A percentile compares a stretch with the other conserved stretches of the same genome.
phyloP scores from a whole-genome alignment of 2,888 invertebrate genomes.

The Drosophila kanekoi region DNA sequence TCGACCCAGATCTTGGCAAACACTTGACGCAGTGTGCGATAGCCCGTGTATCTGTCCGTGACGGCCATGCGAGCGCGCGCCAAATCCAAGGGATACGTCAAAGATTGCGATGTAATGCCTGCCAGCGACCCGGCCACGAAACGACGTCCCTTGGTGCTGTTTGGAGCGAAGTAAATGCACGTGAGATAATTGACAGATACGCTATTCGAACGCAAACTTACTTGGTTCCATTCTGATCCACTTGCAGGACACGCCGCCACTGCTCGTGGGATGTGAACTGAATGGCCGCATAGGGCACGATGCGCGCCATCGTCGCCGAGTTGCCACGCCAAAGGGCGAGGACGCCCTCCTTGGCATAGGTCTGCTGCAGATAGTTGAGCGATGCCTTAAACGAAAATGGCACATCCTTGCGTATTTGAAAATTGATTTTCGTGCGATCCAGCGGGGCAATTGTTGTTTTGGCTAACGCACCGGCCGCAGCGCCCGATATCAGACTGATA shows the following conservation, averaged over 20 bases:
- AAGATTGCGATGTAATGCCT: constrained; percentile 96
- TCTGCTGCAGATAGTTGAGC: constrained; percentile 88
- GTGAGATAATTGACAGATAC: background rate
- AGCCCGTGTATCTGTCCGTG: constrained; percentile 90
- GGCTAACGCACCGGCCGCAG: constrained; percentile 96
- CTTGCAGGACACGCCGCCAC: constrained; percentile 93
- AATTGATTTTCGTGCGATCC: constrained; percentile 99
- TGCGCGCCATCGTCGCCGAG: constrained; percentile 98
- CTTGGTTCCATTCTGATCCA: constrained; percentile 88
- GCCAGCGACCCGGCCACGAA: constrained; percentile 97
- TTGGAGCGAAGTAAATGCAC: background rate
- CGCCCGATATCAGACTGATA: constrained; percentile 95
- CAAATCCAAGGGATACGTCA: constrained; percentile 98
- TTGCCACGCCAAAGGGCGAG: constrained; percentile 98
- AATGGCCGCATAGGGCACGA: constrained; percentile 98
- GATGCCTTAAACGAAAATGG: constrained; percentile 91
- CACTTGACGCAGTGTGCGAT: constrained; percentile 87
- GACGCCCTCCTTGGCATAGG: constrained; percentile 92
- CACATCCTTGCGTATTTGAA: constrained; percentile 92
- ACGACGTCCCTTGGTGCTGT: constrained; percentile 83
- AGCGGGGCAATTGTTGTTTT: constrained; percentile 98
- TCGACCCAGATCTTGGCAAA: constrained; percentile 90
- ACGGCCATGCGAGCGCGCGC: constrained; percentile 99
- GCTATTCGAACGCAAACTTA: constrained; percentile 70
- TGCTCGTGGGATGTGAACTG: constrained; percentile 99